phyloP scores from a whole-genome alignment of 1,140 invertebrate species.

The Pararge aegeria region DNA sequence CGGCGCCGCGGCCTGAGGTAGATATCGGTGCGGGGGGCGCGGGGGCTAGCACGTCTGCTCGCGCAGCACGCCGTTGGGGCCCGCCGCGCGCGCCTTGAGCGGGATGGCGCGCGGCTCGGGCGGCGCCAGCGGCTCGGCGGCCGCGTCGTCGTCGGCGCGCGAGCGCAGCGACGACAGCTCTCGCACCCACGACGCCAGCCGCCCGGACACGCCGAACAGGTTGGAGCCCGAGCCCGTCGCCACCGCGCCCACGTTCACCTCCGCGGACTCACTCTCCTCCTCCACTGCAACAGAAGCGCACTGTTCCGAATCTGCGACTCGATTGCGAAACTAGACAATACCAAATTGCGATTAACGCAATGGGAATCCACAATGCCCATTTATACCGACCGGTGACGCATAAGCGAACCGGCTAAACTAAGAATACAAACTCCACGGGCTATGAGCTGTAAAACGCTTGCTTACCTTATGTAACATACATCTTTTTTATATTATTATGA shows the following conservation, averaged over 20 bases:
- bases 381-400: no score
- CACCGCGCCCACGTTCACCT: conserved; percentile 70
- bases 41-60: conserved; percentile 27
- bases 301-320: no score
- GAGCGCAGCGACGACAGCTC: conserved; percentile 67
- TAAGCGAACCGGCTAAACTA: no score
- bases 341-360: no score
- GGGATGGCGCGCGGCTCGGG: conserved; percentile 26
- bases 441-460: no score
- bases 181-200: conserved; percentile 71
- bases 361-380: no score
- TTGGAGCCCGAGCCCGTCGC: conserved; percentile 68
- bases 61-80: conserved; percentile 38
- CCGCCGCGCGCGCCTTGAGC: conserved; percentile 31
- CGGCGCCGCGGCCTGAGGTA: conserved; percentile 59
- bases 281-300: conserved; percentile 23
- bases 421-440: no score
- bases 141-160: conserved; percentile 57
- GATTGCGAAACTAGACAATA: no score
- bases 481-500: no score
- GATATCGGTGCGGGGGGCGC: conserved; percentile 35
- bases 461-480: no score
- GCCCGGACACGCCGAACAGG: conserved; percentile 72
- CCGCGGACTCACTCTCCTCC: conserved; percentile 56
- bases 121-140: conserved; percentile 68